phyloP scores from a whole-genome alignment of 1,140 invertebrate species.

The Apis dorsata region DNA sequence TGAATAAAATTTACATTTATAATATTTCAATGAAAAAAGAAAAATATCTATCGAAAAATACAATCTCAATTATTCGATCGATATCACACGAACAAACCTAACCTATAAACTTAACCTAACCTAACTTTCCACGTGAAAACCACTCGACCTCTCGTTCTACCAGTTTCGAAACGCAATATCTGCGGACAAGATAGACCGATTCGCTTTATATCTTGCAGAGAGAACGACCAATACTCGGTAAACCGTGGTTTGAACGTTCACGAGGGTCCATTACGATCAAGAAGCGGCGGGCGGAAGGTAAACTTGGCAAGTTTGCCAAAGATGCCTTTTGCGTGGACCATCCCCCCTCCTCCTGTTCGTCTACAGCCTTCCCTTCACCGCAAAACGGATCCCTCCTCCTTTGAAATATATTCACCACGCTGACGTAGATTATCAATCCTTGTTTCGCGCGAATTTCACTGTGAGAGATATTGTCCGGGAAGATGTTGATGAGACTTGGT shows the following conservation, averaged over 20 bases:
- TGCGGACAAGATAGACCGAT: no score
- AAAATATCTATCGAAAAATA: no score
- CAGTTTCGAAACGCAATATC: no score
- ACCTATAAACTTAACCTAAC: no score
- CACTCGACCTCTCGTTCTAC: neutral
- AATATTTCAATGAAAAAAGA: no score
- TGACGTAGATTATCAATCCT: neutral
- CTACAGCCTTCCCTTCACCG: neutral
- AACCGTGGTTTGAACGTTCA: conserved; percentile 5
- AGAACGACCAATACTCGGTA: neutral
- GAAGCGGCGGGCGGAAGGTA: conserved; percentile 24
- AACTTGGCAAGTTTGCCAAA: conserved; percentile 18
- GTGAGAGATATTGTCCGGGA: no score
- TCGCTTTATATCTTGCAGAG: neutral
- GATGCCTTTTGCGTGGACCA: no score
- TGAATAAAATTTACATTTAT: no score
- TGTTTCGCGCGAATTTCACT: neutral
- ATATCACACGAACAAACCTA: no score
- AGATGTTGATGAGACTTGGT: neutral
- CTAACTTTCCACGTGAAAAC: no score
- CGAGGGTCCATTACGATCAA: conserved; percentile 32
- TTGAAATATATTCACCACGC: neutral
- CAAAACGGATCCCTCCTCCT: neutral
- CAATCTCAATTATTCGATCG: no score
- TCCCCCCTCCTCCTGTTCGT: neutral